Percentiles rank a stretch among this genome's conserved stretches.
These are phyloP conservation scores for Lycocorax pyrrhopterus DNA, from an alignment of 2,113 vertebrate species.

Conservation along the genomic window DNA sequence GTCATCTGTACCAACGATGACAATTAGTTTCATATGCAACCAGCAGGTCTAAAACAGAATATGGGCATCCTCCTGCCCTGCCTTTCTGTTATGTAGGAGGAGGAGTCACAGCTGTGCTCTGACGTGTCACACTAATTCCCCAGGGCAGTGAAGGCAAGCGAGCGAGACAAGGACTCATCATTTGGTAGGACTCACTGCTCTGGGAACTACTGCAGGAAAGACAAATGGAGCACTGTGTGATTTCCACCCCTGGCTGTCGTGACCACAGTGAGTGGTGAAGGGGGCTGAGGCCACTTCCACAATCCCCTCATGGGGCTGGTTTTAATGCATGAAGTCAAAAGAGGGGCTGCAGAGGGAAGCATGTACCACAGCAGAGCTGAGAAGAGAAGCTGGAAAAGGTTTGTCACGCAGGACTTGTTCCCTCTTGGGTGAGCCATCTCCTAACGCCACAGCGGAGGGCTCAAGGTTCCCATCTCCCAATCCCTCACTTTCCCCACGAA, in stretches of 20 bases:
- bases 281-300: background rate
- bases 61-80: background rate
- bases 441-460: background rate
- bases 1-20: background rate
- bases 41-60: background rate
- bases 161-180: background rate
- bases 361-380: background rate
- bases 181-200: background rate
- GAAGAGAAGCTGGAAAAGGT: background rate
- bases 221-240: background rate
- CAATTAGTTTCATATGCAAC: background rate
- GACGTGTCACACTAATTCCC: background rate
- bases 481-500: background rate
- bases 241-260: background rate
- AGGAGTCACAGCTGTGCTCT: background rate
- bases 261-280: background rate
- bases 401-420: accelerated
- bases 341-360: background rate
- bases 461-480: background rate
- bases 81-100: background rate
- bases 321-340: background rate
- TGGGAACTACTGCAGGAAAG: background rate
- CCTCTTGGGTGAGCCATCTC: background rate
- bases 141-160: background rate
- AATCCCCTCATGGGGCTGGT: background rate